Percentiles rank a stretch among this genome's conserved stretches.
phyloP scores from a whole-genome alignment of 1,140 invertebrate species.

The Monochamus saltuarius region DNA sequence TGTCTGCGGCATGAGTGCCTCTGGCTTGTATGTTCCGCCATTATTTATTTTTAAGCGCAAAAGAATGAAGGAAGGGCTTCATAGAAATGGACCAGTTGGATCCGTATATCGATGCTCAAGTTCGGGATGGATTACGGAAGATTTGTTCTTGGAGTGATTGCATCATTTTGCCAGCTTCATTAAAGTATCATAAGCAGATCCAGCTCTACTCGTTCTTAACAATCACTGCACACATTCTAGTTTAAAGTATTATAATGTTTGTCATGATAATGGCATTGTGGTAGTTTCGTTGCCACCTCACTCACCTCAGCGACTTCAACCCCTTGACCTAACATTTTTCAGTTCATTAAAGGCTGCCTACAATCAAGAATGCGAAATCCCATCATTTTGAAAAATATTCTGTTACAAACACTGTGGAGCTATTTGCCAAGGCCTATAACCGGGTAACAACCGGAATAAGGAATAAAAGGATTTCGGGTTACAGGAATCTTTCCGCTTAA shows the following conservation, averaged over 20 bases:
- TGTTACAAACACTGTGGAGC: conserved; percentile 17
- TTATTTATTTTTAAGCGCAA: conserved; percentile 53
- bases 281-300: background rate
- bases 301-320: too few relatives aligned
- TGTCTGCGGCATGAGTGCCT: conserved; percentile 45
- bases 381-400: conserved; percentile 14
- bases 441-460: conserved; percentile 12
- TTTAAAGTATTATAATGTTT: conserved; percentile 2
- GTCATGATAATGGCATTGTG: conserved; percentile 4
- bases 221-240: conserved; percentile 25
- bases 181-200: conserved; percentile 40
- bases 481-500: too few relatives aligned
- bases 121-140: conserved; percentile 42
- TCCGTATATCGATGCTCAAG: conserved; percentile 31
- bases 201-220: conserved; percentile 42
- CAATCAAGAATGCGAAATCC: conserved; percentile 18
- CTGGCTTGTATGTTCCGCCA: conserved; percentile 40
- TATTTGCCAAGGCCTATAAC: conserved; percentile 20
- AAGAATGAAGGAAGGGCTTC: conserved; percentile 38
- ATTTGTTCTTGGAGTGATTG: conserved; percentile 41
- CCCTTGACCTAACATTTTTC: too few relatives aligned
- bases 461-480: conserved; percentile 7
- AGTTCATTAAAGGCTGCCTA: conserved; percentile 18
- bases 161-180: conserved; percentile 45
- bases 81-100: conserved; percentile 49